Evolutionary conservation across 92 coral and sea anemone genomes (phyloP).

Genomic region (Desmophyllum pertusum): DNA sequence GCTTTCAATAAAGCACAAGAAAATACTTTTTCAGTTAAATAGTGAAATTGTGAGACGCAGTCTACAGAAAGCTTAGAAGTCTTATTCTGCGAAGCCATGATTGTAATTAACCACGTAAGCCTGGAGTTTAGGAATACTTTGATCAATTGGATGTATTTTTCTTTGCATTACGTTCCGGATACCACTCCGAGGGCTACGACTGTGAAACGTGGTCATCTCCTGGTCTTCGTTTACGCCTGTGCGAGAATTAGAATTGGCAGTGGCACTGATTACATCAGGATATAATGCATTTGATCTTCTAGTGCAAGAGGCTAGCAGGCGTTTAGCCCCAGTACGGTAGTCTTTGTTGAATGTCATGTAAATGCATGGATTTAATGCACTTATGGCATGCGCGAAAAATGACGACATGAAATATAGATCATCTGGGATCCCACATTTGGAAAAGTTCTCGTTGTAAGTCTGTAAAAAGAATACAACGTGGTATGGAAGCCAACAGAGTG

Average conservation of each 20-base stretch:
- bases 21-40: not conserved
- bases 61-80: not conserved
- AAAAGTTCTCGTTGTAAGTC: slow-evolving; percentile 27
- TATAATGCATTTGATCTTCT: not conserved
- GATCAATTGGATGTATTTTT: not conserved
- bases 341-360: slow-evolving; percentile 57
- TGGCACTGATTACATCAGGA: slow-evolving; percentile 11
- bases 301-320: slow-evolving; percentile 1
- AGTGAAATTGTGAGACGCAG: not conserved
- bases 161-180: not conserved
- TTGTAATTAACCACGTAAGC: not conserved
- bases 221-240: not conserved
- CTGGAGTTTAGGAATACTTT: not conserved
- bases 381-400: slow-evolving; percentile 61
- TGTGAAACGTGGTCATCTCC: slow-evolving; percentile 13
- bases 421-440: slow-evolving; percentile 41
- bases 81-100: not conserved
- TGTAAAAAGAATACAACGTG: slow-evolving; percentile 53
- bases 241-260: not conserved
- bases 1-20: too few species aligned
- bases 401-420: slow-evolving; percentile 19
- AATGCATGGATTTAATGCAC: slow-evolving; percentile 76
- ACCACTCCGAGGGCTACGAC: slow-evolving; percentile 18
- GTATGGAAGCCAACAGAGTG: slow-evolving; percentile 73
- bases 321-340: slow-evolving; percentile 35